Percentiles rank a stretch among this genome's conserved stretches.
Conservation (phyloP, 2,113 vertebrate species). For the Pimephales promelas region DNA sequence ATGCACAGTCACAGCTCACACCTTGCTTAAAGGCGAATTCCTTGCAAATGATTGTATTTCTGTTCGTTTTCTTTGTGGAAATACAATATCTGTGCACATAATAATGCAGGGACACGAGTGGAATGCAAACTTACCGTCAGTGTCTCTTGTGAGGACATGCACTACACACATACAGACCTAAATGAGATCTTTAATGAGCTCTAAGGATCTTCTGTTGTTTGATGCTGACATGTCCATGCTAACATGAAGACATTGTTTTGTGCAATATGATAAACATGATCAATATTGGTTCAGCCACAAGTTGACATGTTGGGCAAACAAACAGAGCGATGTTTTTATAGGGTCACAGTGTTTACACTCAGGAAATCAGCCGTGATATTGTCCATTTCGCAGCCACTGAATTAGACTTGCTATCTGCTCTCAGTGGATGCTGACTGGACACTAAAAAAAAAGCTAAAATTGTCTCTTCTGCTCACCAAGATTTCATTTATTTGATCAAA, state of each 20-base stretch:
- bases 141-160: conserved; percentile 16
- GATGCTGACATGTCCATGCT: background rate
- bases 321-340: background rate
- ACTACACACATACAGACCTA: background rate
- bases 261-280: background rate
- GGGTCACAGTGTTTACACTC: background rate
- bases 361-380: background rate
- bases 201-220: background rate
- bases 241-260: background rate
- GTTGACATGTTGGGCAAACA: conserved; percentile 26
- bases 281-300: background rate
- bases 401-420: background rate
- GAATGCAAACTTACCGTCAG: background rate
- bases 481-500: background rate
- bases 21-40: conserved; percentile 2
- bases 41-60: background rate
- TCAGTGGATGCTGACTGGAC: background rate
- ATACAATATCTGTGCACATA: background rate
- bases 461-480: background rate
- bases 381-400: background rate
- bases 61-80: background rate
- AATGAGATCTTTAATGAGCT: background rate
- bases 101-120: background rate
- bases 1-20: background rate
- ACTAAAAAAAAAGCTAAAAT: background rate